Conservation (phyloP, 2,888 invertebrate species). For the Agrypnus murinus region DNA sequence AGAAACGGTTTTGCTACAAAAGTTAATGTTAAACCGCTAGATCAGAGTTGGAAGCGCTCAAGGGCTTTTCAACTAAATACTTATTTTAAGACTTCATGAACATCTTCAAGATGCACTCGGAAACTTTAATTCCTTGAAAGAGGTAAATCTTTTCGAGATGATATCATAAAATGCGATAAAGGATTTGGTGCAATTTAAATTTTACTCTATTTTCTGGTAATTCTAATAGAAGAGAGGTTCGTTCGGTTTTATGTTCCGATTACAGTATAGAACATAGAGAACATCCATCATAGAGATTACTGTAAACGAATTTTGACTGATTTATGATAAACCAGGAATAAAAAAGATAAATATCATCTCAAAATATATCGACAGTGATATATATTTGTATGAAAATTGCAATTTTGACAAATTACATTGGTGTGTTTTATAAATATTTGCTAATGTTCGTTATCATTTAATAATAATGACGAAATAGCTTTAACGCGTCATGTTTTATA, state of each 20-base stretch:
- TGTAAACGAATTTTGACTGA: conserved; percentile 20
- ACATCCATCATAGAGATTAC: conserved; percentile 30
- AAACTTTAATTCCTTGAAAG: background rate
- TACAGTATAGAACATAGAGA: conserved; percentile 2
- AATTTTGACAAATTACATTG: conserved; percentile 18
- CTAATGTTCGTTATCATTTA: too few species aligned
- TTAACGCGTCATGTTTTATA: too few species aligned
- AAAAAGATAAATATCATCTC: conserved; percentile 20
- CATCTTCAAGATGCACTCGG: background rate
- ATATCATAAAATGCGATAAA: background rate
- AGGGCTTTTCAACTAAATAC: conserved; percentile 1
- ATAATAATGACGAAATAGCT: too few species aligned
- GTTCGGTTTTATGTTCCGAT: background rate
- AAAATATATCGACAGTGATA: conserved; percentile 26
- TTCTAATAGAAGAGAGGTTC: background rate
- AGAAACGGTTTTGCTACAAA: conserved; percentile 5
- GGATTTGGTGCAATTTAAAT: conserved; percentile 14
- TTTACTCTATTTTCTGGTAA: background rate
- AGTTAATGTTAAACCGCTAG: conserved; percentile 8
- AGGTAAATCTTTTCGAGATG: background rate
- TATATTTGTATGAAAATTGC: conserved; percentile 14
- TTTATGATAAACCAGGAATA: conserved; percentile 16
- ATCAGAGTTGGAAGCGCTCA: conserved; percentile 6
- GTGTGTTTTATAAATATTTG: background rate
- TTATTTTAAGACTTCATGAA: background rate